A percentile compares a stretch with the other conserved stretches of the same genome.
Conservation (phyloP, 2,888 invertebrate species). For the Acleris literana region DNA sequence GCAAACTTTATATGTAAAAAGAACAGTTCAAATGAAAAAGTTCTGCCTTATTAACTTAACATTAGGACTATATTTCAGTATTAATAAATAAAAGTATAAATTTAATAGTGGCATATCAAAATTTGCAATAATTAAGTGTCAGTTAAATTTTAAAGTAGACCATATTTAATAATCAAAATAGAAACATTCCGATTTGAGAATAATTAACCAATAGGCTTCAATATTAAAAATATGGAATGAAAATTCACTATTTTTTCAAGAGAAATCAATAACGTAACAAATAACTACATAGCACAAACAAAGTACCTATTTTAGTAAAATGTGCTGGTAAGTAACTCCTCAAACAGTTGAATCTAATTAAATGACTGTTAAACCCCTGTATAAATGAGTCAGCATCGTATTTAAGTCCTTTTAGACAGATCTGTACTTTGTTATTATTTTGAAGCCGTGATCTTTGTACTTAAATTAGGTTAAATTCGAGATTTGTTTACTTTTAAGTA, state of each 20-base stretch:
- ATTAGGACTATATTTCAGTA: slow-evolving; percentile 73
- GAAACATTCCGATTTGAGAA: slow-evolving; percentile 50
- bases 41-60: slow-evolving; percentile 64
- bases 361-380: slow-evolving; percentile 1
- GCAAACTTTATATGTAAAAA: slow-evolving; percentile 16
- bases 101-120: slow-evolving; percentile 64
- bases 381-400: background rate
- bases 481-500: slow-evolving; percentile 65
- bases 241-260: slow-evolving; percentile 42
- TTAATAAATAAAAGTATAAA: slow-evolving; percentile 62
- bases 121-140: slow-evolving; percentile 44
- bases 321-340: background rate
- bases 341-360: background rate
- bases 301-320: slow-evolving; percentile 8
- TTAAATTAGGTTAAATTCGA: slow-evolving; percentile 71
- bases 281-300: slow-evolving; percentile 36
- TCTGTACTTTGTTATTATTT: slow-evolving; percentile 23
- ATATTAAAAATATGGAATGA: slow-evolving; percentile 10
- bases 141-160: slow-evolving; percentile 37
- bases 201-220: slow-evolving; percentile 47
- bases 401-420: slow-evolving; percentile 1
- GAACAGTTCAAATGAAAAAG: slow-evolving; percentile 45
- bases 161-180: slow-evolving; percentile 42
- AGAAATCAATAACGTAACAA: slow-evolving; percentile 21
- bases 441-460: slow-evolving; percentile 60